Evolutionary conservation across 2,888 invertebrate species (phyloP), one percentile per base, ranked within the genome.

Genomic region (Cheiracanthium punctorium): DNA sequence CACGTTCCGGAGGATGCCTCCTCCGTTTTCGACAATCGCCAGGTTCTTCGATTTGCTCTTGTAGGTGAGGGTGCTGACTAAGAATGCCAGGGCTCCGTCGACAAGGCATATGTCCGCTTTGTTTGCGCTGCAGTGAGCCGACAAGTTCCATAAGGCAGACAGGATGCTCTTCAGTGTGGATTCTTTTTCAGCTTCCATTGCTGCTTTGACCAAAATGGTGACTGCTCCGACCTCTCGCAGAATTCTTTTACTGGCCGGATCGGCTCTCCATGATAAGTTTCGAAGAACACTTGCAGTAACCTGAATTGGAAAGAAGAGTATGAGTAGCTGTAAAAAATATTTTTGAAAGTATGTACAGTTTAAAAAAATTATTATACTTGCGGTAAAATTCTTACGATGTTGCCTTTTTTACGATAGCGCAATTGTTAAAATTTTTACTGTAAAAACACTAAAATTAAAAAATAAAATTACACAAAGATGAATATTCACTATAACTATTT

Each of bases 181-280:
- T 91, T 98, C 98, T 91, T 97, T 97, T 90, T 95, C 95, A 86
- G 96, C 96, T 87, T 95, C 94, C 96, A 98, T 97, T 14, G 98
- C 96, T 0, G 98, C 96, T 91, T 94, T 94, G 92, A 96, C 97
- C 52, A 99, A 93, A 0, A 96, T 96, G 0, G 95, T 94, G 0
- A 98, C 98, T 0, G 97, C 96, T 4, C 96, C 96, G 0, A 97
- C 96, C 93, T 98, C 97, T 87, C 97, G 94, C 74, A 99, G 93
- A 4, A 96, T 96, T 90, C 96, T 95, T 91, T 98, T 98, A 92
- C 98, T 97, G 88, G 95, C 95, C 32, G 95, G 94, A 91, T 99
- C 99, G 0, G 99, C 98, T 89, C 98, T 94, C 99, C 99, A 99
- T 0, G 98, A 98, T 1, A 99, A 93, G 92, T 99, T 99, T 82